Evolutionary conservation across 2,888 invertebrate species (phyloP).

Genomic region (Oxytorus armatus): DNA sequence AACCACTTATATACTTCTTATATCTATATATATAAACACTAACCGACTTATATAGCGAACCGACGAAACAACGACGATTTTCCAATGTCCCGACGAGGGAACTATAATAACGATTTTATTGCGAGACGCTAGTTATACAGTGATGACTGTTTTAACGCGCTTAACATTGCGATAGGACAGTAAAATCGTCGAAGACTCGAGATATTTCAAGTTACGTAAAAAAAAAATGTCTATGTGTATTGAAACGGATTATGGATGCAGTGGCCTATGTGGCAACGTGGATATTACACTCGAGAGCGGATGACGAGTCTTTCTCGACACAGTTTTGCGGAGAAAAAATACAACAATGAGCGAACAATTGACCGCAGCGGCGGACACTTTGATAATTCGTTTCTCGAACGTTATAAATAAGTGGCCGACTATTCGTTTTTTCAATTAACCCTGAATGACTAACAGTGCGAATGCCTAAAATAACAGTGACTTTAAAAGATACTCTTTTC

Average conservation of each 20-base stretch:
- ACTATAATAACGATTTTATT: slow-evolving; percentile 54
- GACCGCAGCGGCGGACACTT: background rate
- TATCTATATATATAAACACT: background rate
- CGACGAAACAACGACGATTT: slow-evolving; percentile 34
- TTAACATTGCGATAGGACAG: slow-evolving; percentile 10
- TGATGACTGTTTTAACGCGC: background rate
- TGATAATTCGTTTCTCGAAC: background rate
- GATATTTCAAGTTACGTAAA: slow-evolving; percentile 23
- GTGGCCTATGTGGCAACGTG: slow-evolving; percentile 13
- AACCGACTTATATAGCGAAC: slow-evolving; percentile 38
- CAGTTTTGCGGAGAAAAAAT: slow-evolving; percentile 3
- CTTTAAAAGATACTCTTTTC: too few species aligned
- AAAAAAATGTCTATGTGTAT: background rate
- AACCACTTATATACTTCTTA: slow-evolving; percentile 28
- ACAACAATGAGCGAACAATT: background rate
- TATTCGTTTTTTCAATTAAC: too few species aligned
- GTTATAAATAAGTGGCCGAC: background rate
- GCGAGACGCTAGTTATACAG: slow-evolving; percentile 20
- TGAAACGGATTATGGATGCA: background rate
- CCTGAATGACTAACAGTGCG: too few species aligned
- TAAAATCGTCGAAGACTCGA: slow-evolving; percentile 13
- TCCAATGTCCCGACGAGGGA: slow-evolving; percentile 25
- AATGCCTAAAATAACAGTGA: too few species aligned
- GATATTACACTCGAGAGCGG: background rate
- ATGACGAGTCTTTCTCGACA: background rate